Conservation (phyloP, 2,113 vertebrate species). For the Irena cyanogastra region DNA sequence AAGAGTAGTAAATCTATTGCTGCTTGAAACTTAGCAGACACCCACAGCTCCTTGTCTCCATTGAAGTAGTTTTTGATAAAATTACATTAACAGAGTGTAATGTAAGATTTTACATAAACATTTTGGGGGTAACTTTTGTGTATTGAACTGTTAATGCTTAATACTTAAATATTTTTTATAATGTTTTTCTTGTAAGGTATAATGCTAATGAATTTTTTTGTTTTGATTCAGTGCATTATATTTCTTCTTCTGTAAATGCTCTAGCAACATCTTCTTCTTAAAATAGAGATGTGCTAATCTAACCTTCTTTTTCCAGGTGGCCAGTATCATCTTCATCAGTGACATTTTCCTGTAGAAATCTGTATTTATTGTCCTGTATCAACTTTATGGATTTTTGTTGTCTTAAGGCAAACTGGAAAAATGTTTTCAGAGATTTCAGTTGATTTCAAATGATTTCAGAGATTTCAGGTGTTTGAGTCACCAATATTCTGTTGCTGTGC, state of each 20-base stretch:
- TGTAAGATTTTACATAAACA: background rate
- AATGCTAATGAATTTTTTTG: background rate
- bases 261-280: background rate
- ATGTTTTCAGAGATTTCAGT: background rate
- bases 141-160: background rate
- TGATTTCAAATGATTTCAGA: background rate
- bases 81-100: background rate
- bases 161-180: background rate
- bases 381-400: background rate
- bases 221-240: background rate
- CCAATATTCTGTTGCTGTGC: background rate
- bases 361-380: background rate
- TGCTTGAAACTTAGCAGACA: background rate
- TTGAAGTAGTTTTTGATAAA: background rate
- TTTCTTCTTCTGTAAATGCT: background rate
- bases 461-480: background rate
- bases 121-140: background rate
- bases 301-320: constrained; percentile 27
- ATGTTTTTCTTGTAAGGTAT: background rate
- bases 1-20: background rate
- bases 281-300: background rate
- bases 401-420: background rate
- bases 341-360: background rate
- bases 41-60: background rate
- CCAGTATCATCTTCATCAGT: background rate